These are phyloP conservation scores for Leucoma salicis DNA, from an alignment of 2,888 invertebrate genomes.

Conservation along the genomic window DNA sequence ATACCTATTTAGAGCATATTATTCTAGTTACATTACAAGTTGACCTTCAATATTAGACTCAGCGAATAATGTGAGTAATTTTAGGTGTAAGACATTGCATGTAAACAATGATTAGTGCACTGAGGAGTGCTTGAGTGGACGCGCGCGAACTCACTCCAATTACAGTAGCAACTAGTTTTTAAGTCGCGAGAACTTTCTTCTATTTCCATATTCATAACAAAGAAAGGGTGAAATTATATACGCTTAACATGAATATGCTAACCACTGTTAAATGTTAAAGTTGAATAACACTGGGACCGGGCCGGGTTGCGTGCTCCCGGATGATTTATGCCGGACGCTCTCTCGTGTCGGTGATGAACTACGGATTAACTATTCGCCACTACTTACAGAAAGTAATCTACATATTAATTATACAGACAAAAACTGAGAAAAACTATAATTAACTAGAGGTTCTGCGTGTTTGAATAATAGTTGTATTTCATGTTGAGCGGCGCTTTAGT, in stretches of 20 bases:
- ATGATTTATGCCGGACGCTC: conserved; percentile 24
- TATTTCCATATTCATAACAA: conserved; percentile 74
- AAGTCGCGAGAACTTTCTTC: conserved; percentile 77
- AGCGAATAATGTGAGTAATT: no score
- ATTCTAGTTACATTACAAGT: no score
- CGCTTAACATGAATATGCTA: conserved; percentile 68
- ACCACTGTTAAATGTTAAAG: conserved; percentile 74
- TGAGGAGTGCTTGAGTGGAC: no score
- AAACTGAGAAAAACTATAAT: conserved; percentile 26
- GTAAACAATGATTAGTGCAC: conserved; percentile 7
- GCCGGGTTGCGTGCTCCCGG: conserved; percentile 29
- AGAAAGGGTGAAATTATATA: conserved; percentile 79
- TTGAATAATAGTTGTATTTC: conserved; percentile 17
- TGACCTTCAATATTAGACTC: no score
- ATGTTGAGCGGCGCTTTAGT: conserved; percentile 9
- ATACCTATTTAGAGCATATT: no score
- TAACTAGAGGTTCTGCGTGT: conserved; percentile 27
- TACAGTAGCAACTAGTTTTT: conserved; percentile 72
- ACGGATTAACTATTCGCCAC: conserved; percentile 13
- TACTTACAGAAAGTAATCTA: conserved; percentile 34
- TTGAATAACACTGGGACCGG: conserved; percentile 68
- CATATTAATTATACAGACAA: conserved; percentile 35
- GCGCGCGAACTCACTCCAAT: conserved; percentile 57
- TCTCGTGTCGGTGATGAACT: conserved; percentile 11
- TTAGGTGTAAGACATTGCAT: no score